Evolutionary conservation across 2,888 invertebrate species (phyloP), one percentile per base, ranked within the genome.

Genomic region (Acleris sparsana): DNA sequence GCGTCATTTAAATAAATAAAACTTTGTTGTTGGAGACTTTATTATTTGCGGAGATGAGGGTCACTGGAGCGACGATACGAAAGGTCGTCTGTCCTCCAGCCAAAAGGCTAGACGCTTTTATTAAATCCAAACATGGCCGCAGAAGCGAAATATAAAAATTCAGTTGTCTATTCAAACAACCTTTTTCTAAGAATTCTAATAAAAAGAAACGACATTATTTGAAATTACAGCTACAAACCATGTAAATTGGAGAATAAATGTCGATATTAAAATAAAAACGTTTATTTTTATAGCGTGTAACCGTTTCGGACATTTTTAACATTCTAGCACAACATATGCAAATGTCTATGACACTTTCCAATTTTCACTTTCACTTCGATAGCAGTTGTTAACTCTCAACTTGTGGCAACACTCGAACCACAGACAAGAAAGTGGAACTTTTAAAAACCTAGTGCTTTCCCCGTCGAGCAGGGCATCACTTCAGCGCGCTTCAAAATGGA

Each of bases 401-500:
- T 18, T 57, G 60, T 49, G 18, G 48, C 48, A 58, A 17, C 66
- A 61, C 62, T 66, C 51, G 56, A 57, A 55, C 65, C 66, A 52
- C 53, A 61, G 61, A 62, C 61, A 62, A 61, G 60, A 61, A 61
- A 66, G 62, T 62, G 39, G 61, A 51, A 56, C 66, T 57, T 63
- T 63, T 46, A 51, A 48, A 52, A 57, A 62, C 44, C 46, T 62
- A 62, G 46, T 46, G 46, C 62, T 52, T 62, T 57, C 66, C 46
- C 39, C 7, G 51, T 44, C 17, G 39, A 49, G 43, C 56, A 44
- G 46, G 49, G 53, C 11, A 53, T 61, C 57, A 61, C 66, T 66
- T 46, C 62, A 62, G 66, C 57, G n/a, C 62, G 61, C 62, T 62
- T 22, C 53, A 57, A 57, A 66, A 66, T 66, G 66, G 66, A 66